phyloP scores from a whole-genome alignment of 2,113 vertebrate genomes.

The Pantherophis guttatus region DNA sequence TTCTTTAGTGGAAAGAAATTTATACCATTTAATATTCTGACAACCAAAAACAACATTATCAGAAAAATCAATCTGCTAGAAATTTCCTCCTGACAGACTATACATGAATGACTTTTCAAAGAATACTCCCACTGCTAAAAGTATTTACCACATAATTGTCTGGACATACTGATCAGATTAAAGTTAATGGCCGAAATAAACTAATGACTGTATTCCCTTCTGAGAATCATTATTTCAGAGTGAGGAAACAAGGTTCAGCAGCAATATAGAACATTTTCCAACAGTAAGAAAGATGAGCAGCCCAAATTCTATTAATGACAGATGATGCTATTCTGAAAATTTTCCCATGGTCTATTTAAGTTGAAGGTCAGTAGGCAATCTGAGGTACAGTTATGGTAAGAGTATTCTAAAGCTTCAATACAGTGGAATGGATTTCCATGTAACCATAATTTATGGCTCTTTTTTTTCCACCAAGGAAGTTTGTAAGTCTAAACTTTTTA shows the following conservation, averaged over 20 bases:
- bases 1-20: background rate
- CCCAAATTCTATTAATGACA: slow-evolving; percentile 16
- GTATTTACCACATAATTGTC: background rate
- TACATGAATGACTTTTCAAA: background rate
- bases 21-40: background rate
- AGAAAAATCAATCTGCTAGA: background rate
- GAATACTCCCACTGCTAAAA: background rate
- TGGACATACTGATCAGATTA: background rate
- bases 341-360: slow-evolving; percentile 31
- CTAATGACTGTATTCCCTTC: background rate
- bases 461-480: slow-evolving; percentile 9
- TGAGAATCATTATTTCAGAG: background rate
- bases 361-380: slow-evolving; percentile 26
- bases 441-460: background rate
- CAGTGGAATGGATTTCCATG: slow-evolving; percentile 25
- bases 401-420: slow-evolving; percentile 35
- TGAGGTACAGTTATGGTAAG: slow-evolving; percentile 5
- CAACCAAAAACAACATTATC: background rate
- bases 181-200: background rate
- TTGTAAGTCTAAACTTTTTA: background rate
- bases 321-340: slow-evolving; percentile 23
- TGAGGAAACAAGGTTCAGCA: background rate
- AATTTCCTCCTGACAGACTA: background rate
- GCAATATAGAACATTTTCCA: background rate
- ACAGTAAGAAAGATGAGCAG: background rate